Conservation (phyloP, 2,113 vertebrate genomes). For the Rafetus swinhoei region DNA sequence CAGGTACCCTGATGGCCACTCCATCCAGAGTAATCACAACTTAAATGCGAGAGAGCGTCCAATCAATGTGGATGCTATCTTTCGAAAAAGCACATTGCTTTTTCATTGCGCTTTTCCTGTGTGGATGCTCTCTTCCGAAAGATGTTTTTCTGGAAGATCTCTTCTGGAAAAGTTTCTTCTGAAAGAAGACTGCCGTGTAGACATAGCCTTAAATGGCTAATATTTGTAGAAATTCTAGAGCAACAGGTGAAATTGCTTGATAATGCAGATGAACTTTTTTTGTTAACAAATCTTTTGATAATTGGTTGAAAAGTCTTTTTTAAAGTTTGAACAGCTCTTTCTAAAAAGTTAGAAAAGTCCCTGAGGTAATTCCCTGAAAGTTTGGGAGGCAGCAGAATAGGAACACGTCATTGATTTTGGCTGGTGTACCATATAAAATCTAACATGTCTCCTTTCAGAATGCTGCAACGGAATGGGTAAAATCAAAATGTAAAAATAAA, state of each 20-base stretch:
- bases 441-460: slow-evolving; percentile 31
- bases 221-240: background rate
- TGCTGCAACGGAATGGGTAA: slow-evolving; percentile 39
- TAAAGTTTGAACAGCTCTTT: slow-evolving; percentile 3
- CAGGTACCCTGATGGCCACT: no score
- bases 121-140: no score
- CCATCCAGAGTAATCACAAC: no score
- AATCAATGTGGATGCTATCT: no score
- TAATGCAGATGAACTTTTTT: background rate
- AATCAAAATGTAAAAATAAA: slow-evolving; percentile 55
- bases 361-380: background rate
- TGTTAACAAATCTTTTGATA: background rate
- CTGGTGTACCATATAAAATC: slow-evolving; percentile 31
- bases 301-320: background rate
- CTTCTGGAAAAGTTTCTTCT: no score
- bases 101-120: no score
- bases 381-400: background rate
- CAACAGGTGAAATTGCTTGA: background rate
- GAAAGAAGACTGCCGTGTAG: no score
- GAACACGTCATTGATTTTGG: slow-evolving; percentile 2
- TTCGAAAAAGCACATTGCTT: no score
- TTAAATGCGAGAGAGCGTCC: no score
- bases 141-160: no score
- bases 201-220: background rate
- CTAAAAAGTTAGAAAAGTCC: slow-evolving; percentile 4